Conservation (phyloP, 2,797 vertebrate species). For the Thamnophis elegans region DNA sequence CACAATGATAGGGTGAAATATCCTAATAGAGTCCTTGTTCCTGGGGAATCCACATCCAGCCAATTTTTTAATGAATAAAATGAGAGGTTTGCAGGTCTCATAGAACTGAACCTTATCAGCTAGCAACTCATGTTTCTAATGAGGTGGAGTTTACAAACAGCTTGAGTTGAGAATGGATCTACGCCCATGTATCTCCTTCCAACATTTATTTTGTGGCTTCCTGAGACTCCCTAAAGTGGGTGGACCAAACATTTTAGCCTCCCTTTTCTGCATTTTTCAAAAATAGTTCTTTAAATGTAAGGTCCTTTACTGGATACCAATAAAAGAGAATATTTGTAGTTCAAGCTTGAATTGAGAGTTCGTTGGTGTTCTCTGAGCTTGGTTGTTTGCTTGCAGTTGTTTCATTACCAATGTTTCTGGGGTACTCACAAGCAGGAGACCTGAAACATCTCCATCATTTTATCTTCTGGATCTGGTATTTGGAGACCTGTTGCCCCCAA, state of each 20-base stretch:
- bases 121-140: neutral
- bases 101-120: neutral
- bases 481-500: neutral
- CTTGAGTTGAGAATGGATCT: neutral
- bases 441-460: neutral
- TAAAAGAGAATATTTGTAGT: neutral
- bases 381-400: neutral
- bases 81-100: neutral
- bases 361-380: neutral
- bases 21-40: neutral
- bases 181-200: neutral
- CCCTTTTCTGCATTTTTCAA: neutral
- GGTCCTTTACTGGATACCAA: neutral
- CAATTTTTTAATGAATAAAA: constrained; percentile 14
- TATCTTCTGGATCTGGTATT: neutral
- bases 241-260: neutral
- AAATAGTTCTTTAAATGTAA: neutral
- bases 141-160: neutral
- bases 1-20: constrained; percentile 14
- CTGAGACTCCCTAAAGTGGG: neutral
- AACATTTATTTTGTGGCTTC: neutral
- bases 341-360: neutral
- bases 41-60: neutral
- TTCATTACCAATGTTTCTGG: neutral
- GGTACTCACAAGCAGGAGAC: neutral